Evolutionary conservation across 2,797 vertebrate genomes (phyloP), one percentile per base, ranked within the genome.

Genomic region (Micromesistius poutassou): DNA sequence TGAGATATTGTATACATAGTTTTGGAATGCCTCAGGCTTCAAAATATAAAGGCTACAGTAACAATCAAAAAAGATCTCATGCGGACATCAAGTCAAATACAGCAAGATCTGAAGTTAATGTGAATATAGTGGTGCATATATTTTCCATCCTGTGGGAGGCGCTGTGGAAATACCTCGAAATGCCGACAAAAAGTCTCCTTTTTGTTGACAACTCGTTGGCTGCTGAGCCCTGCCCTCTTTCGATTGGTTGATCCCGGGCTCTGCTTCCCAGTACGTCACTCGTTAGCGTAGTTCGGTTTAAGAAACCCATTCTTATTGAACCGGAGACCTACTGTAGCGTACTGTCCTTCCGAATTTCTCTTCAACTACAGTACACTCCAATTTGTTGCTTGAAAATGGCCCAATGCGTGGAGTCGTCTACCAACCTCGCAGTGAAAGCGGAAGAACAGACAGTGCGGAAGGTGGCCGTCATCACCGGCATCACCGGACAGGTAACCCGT

Each of bases 381-480:
- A 68, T 35, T 30, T 68, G 22, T 7, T 31, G 40, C 14, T 25
- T 66, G 1, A 55, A 31, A 6, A 79, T 94, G 94, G 91, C 93
- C 22, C 84, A 90, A 72, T 83, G 90, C 74, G 74, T 85, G 40
- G 83, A 83, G 30, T 4, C 66, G 3, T 33, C 0, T 30, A 62
- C 66, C 5, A 74, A 77, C 78, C 76, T 84, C 5, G 42, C 71
- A 13, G 30, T 46, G 36, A 90, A 91, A 72, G 85, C 80, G 73
- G 76, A 72, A 14, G 22, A 10, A 38, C 70, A 9, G 31, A 91
- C 78, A 73, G 74, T 74, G 31, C 83, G 88, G 75, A 94, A 89
- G 73, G 93, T 95, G 70, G 94, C 94, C 0, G 76, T 95, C 6
- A 92, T 95, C 78, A 95, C 94, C 38, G 94, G 94, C 84, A 95